Evolutionary conservation across 1,140 invertebrate species (phyloP).

Genomic region (Elysia chlorotica): DNA sequence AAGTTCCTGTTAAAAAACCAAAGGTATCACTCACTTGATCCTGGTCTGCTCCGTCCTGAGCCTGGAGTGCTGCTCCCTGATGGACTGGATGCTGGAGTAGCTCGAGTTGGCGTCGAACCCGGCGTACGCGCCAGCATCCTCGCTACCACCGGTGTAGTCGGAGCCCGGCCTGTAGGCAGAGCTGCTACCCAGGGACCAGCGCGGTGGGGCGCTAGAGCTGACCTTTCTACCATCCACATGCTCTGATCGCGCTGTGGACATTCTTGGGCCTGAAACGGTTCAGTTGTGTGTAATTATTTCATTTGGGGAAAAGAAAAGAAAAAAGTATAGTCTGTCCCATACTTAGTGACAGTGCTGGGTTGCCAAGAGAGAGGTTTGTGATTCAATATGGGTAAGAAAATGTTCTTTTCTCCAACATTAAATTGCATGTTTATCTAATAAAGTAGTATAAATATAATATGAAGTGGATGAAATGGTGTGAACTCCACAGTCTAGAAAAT

Average conservation of each 20-base stretch:
- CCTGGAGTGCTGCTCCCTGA: constrained; percentile 21
- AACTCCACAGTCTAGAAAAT: too few species aligned
- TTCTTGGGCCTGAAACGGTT: constrained; percentile 1
- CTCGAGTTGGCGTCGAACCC: constrained; percentile 44
- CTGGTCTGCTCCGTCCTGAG: constrained; percentile 2
- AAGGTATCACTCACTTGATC: constrained; percentile 16
- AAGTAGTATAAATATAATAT: too few species aligned
- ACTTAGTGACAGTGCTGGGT: too few species aligned
- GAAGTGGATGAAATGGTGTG: too few species aligned
- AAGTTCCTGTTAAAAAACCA: too few species aligned
- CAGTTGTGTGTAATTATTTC: too few species aligned
- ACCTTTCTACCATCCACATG: not conserved
- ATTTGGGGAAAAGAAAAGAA: too few species aligned
- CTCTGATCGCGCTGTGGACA: constrained; percentile 2
- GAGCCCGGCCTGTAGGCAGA: not conserved
- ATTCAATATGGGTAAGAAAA: too few species aligned
- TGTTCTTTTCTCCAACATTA: too few species aligned
- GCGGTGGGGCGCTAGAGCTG: not conserved
- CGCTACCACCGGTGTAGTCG: not conserved
- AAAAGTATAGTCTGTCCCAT: too few species aligned
- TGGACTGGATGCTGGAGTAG: constrained; percentile 44
- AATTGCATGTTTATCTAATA: too few species aligned
- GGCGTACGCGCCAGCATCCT: constrained; percentile 21
- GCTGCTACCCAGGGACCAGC: not conserved
- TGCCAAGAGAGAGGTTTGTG: too few species aligned